Conservation (phyloP, 2,797 vertebrate species). For the Clarias fuscus region DNA sequence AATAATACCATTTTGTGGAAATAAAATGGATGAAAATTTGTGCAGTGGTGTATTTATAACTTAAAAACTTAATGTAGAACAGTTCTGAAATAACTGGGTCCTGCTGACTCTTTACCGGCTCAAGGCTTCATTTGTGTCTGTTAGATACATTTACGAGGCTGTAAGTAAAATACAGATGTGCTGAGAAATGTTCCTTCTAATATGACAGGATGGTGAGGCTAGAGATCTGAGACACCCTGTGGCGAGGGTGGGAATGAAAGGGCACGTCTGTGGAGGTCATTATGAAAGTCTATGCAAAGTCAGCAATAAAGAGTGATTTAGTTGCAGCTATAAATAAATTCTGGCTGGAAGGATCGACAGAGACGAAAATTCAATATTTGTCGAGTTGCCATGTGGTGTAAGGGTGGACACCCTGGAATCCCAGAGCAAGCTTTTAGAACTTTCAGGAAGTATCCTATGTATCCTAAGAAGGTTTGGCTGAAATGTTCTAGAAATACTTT, state of each 20-base stretch:
- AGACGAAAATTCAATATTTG: background rate
- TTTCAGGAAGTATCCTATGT: background rate
- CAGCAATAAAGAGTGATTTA: background rate
- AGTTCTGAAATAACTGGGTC: background rate
- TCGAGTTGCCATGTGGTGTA: background rate
- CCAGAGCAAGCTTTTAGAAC: background rate
- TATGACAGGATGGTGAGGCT: background rate
- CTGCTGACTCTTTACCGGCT: background rate
- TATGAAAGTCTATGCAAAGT: background rate
- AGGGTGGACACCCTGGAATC: background rate
- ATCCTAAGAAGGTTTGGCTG: background rate
- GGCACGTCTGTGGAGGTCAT: background rate
- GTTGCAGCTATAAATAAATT: constrained; percentile 17
- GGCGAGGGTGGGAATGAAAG: background rate
- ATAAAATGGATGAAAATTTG: background rate
- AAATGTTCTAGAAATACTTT: background rate
- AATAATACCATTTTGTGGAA: background rate
- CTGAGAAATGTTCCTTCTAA: background rate
- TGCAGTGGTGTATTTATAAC: background rate
- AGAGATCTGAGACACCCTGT: background rate
- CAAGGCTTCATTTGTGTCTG: background rate
- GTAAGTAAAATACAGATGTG: background rate
- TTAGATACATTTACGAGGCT: background rate
- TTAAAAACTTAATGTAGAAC: no score
- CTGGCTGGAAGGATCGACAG: background rate